Evolutionary conservation across 2,797 vertebrate genomes (phyloP).

Genomic region (Falco biarmicus): DNA sequence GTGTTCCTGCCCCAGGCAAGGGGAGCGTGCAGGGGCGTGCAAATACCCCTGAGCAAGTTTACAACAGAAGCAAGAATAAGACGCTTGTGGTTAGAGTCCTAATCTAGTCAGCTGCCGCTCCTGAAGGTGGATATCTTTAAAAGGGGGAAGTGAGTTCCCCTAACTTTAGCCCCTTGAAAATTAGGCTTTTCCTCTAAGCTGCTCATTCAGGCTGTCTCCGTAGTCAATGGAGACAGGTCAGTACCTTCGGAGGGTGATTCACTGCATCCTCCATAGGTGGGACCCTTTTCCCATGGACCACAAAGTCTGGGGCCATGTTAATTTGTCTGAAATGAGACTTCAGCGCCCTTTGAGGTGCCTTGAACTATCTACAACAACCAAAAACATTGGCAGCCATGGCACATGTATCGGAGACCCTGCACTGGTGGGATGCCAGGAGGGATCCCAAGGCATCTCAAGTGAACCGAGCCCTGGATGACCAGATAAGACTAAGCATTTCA

Average conservation of each 20-base stretch:
- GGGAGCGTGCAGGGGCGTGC: conserved; percentile 1
- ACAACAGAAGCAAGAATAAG: not conserved
- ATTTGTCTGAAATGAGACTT: not conserved
- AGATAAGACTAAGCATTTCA: not conserved
- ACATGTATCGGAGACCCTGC: accelerated
- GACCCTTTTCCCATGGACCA: not conserved
- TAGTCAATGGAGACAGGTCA: accelerated
- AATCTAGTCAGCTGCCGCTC: not conserved
- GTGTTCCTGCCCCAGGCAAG: not conserved
- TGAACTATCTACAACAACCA: not conserved
- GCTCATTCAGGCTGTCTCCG: accelerated
- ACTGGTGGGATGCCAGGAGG: not conserved
- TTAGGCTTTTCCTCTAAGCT: not conserved
- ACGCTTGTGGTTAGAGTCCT: not conserved
- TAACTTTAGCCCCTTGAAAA: not conserved
- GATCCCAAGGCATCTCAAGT: not conserved
- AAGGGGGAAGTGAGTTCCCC: not conserved
- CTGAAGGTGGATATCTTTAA: not conserved
- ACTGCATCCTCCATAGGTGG: not conserved
- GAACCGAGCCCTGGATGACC: not conserved
- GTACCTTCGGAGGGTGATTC: not conserved
- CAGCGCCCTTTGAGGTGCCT: not conserved
- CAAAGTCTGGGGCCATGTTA: not conserved
- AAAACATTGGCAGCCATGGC: accelerated
- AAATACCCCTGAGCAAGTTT: not conserved